phyloP scores from a whole-genome alignment of 2,113 vertebrate species.

The Cheilinus undulatus region DNA sequence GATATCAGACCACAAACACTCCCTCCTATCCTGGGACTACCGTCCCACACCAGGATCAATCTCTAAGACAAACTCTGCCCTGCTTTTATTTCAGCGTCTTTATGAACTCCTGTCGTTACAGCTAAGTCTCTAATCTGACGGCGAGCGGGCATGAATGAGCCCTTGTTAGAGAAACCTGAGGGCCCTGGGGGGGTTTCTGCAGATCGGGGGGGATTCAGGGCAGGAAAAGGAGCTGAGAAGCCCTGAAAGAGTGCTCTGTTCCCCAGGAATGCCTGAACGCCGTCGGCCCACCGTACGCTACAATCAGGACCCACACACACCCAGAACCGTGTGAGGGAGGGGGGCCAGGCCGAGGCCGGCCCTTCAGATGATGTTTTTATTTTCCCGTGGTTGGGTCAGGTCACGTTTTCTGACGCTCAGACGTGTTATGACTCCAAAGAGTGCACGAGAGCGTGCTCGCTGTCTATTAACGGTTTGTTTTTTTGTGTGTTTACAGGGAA shows the following conservation, averaged over 20 bases:
- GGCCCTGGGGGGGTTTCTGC: constrained; percentile 73
- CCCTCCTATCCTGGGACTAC: constrained; percentile 16
- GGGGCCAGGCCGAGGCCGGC: constrained; percentile 5
- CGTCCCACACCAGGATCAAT: constrained; percentile 31
- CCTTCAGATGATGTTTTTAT: constrained; percentile 25
- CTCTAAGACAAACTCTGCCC: constrained; percentile 1
- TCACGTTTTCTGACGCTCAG: constrained; percentile 1
- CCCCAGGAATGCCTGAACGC: constrained; percentile 76
- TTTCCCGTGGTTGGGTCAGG: constrained; percentile 51
- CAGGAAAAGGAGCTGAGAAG: constrained; percentile 62
- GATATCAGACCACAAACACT: background rate
- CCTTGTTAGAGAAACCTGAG: constrained; percentile 75
- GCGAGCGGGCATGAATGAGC: constrained; percentile 81
- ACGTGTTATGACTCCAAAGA: constrained; percentile 64
- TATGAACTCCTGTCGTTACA: constrained; percentile 45
- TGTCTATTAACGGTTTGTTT: constrained; percentile 8
- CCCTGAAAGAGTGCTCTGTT: constrained; percentile 91
- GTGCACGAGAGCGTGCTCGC: background rate
- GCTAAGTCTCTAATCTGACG: constrained; percentile 65
- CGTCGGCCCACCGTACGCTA: constrained; percentile 41
- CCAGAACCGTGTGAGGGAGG: constrained; percentile 49
- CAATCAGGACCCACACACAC: constrained; percentile 47
- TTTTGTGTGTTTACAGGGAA: constrained; percentile 83
- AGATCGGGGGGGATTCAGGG: constrained; percentile 70
- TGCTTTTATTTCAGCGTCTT: constrained; percentile 37